Evolutionary conservation across 2,888 invertebrate species (phyloP).

Genomic region (Drosophila parthenogenetica): DNA sequence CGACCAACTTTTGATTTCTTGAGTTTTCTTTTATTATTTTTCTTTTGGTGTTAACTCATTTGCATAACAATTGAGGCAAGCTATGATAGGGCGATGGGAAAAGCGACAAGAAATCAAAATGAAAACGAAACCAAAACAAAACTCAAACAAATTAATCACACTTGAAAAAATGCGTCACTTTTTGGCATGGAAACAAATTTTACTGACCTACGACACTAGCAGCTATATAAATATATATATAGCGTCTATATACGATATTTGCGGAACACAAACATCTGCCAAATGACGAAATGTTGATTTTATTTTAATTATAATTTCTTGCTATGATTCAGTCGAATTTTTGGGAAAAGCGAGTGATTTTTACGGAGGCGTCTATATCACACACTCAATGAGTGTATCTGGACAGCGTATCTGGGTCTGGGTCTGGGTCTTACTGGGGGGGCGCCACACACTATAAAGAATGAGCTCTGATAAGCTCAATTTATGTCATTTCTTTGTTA

Average conservation of each 20-base stretch:
- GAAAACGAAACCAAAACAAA: conserved; percentile 27
- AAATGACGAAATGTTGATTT: conserved; percentile 58
- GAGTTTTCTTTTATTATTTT: conserved; percentile 1
- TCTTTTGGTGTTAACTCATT: conserved; percentile 29
- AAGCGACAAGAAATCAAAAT: conserved; percentile 26
- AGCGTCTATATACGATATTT: not conserved
- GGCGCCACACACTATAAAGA: not conserved
- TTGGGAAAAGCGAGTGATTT: conserved; percentile 39
- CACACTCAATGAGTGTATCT: conserved; percentile 9
- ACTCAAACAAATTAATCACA: conserved; percentile 5
- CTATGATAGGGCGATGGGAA: conserved; percentile 32
- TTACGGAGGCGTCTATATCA: conserved; percentile 14
- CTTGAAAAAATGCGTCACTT: conserved; percentile 47
- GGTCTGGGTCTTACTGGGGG: not conserved
- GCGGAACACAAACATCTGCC: conserved; percentile 27
- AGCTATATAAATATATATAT: conserved; percentile 6
- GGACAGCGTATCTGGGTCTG: conserved; percentile 1
- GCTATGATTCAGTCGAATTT: conserved; percentile 40
- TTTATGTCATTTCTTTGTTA: conserved; percentile 2
- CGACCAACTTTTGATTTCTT: not conserved
- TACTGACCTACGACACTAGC: conserved; percentile 63
- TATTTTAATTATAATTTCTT: conserved; percentile 24
- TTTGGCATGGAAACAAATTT: conserved; percentile 45
- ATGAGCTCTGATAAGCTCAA: conserved; percentile 13
- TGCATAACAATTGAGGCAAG: conserved; percentile 53